Evolutionary conservation across 2,888 invertebrate species (phyloP).

Genomic region (Apamea crenata): DNA sequence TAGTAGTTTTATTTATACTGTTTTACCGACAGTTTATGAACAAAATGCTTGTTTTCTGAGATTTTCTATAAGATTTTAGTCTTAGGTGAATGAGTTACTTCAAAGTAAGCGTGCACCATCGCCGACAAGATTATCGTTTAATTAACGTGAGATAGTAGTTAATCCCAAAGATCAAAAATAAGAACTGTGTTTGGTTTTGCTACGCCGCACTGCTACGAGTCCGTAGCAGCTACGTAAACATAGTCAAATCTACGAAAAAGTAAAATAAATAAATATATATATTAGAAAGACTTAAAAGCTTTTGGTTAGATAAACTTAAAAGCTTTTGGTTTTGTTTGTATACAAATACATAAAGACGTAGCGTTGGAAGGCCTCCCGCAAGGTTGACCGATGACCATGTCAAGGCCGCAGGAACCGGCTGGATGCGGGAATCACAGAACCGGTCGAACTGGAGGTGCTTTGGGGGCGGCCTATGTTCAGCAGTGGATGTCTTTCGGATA

Average conservation of each 20-base stretch:
- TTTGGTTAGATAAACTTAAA: no score
- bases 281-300: no score
- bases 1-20: not conserved
- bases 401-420: no score
- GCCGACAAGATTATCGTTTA: not conserved
- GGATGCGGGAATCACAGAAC: no score
- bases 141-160: not conserved
- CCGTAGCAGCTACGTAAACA: constrained; percentile 13
- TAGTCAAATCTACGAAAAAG: not conserved
- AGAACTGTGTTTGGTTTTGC: not conserved
- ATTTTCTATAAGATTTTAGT: not conserved
- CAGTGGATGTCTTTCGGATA: no score
- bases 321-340: no score
- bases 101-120: not conserved
- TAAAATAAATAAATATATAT: no score
- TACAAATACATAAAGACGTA: no score
- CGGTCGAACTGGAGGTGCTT: no score
- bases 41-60: not conserved
- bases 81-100: not conserved
- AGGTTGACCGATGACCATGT: no score
- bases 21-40: not conserved
- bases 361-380: no score
- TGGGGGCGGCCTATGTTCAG: no score
- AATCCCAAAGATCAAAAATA: not conserved
- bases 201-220: not conserved